Conservation (phyloP, 2,888 invertebrate genomes). For the Napeogenes sylphis region DNA sequence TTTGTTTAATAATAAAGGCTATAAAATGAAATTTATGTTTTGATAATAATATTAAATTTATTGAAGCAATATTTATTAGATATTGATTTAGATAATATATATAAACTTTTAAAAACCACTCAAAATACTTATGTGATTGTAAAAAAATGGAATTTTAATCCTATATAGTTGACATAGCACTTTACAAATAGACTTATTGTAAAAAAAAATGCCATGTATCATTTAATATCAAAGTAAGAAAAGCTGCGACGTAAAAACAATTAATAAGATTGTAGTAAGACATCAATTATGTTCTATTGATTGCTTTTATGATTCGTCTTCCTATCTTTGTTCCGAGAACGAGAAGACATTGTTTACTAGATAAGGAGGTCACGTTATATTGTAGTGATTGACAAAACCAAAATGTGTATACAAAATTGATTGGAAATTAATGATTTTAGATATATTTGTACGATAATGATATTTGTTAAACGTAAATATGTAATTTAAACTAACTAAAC, state of each 20-base stretch:
- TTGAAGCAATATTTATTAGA: not conserved
- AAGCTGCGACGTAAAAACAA: not conserved
- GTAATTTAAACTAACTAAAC: no score
- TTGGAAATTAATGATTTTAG: no score
- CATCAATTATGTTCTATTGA: slow-evolving; percentile 14
- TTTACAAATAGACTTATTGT: no score
- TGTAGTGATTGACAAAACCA: slow-evolving; percentile 25
- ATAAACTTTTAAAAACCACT: not conserved
- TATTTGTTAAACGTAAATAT: no score
- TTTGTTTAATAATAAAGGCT: not conserved
- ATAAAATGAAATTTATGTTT: not conserved
- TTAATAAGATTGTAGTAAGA: slow-evolving; percentile 11
- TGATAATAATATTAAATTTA: not conserved
- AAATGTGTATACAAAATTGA: slow-evolving; percentile 5
- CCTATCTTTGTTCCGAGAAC: slow-evolving; percentile 20
- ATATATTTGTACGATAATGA: no score
- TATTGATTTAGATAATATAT: not conserved
- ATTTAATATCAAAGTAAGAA: not conserved
- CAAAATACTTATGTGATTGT: no score
- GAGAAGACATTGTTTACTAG: slow-evolving; percentile 44
- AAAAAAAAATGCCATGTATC: no score
- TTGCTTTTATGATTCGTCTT: slow-evolving; percentile 19
- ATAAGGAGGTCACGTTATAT: slow-evolving; percentile 53
- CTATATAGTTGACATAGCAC: no score
- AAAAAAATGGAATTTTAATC: no score